Evolutionary conservation across 1,140 invertebrate genomes (phyloP).

Genomic region (Bombus waltoni): DNA sequence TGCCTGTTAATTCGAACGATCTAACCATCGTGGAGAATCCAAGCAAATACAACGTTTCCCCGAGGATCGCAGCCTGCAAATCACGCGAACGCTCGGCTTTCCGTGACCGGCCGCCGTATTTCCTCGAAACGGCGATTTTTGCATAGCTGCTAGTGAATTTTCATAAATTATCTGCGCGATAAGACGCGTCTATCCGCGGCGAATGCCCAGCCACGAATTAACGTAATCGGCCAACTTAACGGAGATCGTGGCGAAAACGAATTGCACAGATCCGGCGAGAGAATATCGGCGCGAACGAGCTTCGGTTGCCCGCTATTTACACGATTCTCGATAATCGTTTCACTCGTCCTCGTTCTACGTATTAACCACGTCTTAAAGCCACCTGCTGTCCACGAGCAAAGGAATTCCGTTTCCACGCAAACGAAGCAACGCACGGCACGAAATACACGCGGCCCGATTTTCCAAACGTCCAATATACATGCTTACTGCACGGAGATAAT

Average conservation of each 20-base stretch:
- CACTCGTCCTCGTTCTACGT: background rate
- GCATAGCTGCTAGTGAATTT: constrained; percentile 17
- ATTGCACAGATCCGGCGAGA: fast-evolving
- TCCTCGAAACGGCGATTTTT: constrained; percentile 32
- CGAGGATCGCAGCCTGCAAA: constrained; percentile 42
- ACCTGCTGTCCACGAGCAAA: background rate
- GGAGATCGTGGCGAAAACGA: background rate
- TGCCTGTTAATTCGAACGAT: background rate
- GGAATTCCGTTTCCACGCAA: constrained; percentile 14
- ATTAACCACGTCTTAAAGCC: background rate
- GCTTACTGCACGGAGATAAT: background rate
- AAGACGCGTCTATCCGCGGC: background rate
- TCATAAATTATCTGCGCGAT: constrained; percentile 42
- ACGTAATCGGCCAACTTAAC: background rate
- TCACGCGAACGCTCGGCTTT: constrained; percentile 31
- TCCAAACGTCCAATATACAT: constrained; percentile 18
- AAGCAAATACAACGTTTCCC: constrained; percentile 43
- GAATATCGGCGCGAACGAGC: background rate
- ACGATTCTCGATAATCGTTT: background rate
- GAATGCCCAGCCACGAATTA: background rate
- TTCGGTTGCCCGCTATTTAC: background rate
- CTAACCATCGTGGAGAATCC: constrained; percentile 42
- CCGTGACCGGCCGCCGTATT: constrained; percentile 39
- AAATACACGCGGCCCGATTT: constrained; percentile 28
- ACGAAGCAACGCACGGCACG: background rate